A percentile compares a stretch with the other conserved stretches of the same genome.
Conservation (phyloP, 2,888 invertebrate genomes). For the Drosophila quinaria region DNA sequence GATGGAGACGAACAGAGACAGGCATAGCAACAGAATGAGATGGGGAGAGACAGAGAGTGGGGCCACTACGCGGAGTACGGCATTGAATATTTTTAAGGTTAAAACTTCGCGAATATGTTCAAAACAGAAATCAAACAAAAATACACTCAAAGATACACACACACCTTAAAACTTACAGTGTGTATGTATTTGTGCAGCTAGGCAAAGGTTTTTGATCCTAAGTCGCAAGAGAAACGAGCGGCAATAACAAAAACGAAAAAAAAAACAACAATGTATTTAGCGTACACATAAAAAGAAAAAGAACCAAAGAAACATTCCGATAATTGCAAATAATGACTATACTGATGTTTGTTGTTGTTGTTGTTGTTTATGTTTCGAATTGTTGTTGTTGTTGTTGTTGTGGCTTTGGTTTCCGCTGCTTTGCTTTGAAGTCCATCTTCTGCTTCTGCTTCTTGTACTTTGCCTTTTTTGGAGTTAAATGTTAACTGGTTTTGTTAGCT, state of each 20-base stretch:
- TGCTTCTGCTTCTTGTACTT: slow-evolving; percentile 34
- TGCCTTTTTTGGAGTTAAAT: slow-evolving; percentile 78
- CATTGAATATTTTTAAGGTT: slow-evolving; percentile 75
- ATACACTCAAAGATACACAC: slow-evolving; percentile 37
- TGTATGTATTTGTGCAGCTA: slow-evolving; percentile 7
- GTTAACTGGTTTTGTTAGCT: slow-evolving; percentile 73
- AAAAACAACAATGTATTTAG: slow-evolving; percentile 52
- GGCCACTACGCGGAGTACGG: slow-evolving; percentile 38
- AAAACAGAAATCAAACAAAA: slow-evolving; percentile 63
- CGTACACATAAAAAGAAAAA: slow-evolving; percentile 63
- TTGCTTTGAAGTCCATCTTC: slow-evolving; percentile 28
- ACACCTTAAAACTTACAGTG: neutral
- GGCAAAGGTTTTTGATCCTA: slow-evolving; percentile 80
- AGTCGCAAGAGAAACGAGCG: slow-evolving; percentile 58
- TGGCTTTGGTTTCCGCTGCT: slow-evolving; percentile 45
- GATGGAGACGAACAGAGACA: slow-evolving; percentile 9
- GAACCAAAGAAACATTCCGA: slow-evolving; percentile 74
- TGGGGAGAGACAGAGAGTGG: slow-evolving; percentile 5
- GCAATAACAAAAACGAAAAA: slow-evolving; percentile 48
- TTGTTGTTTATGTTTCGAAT: slow-evolving; percentile 28
- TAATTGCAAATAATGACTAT: slow-evolving; percentile 80
- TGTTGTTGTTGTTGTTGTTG: slow-evolving; percentile 30
- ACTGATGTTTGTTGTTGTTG: slow-evolving; percentile 55
- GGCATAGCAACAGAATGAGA: neutral
- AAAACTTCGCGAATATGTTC: slow-evolving; percentile 51